Evolutionary conservation across 2,888 invertebrate species (phyloP).

Genomic region (Temnothorax ravouxi): DNA sequence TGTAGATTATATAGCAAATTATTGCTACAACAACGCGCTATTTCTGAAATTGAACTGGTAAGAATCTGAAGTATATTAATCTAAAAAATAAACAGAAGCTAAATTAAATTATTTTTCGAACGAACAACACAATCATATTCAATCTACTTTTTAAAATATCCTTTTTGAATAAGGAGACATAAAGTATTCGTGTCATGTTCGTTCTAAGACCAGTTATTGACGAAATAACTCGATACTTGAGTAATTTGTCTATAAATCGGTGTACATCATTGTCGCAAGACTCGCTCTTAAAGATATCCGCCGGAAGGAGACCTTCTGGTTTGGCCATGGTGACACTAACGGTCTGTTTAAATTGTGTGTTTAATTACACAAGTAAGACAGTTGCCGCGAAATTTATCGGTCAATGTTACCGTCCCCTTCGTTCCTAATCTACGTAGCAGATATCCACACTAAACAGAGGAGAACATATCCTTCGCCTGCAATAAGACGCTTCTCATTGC

Average conservation of each 20-base stretch:
- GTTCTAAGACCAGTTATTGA: not conserved
- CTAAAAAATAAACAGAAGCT: not conserved
- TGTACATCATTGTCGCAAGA: not conserved
- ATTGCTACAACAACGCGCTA: not conserved
- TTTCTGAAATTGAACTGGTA: not conserved
- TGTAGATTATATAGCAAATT: constrained; percentile 14
- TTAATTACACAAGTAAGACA: constrained; percentile 85
- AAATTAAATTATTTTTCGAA: not conserved
- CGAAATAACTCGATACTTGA: not conserved
- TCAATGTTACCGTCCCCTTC: constrained; percentile 83
- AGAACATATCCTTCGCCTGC: constrained; percentile 70
- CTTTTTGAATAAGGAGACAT: not conserved
- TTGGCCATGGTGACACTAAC: constrained; percentile 82
- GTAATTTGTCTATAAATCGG: not conserved
- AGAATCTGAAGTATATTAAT: not conserved
- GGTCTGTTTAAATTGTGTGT: constrained; percentile 85
- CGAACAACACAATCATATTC: not conserved
- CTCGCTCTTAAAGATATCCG: constrained; percentile 48
- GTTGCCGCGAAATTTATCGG: constrained; percentile 83
- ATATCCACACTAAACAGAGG: constrained; percentile 78
- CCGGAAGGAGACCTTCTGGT: constrained; percentile 73
- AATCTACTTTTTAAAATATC: not conserved
- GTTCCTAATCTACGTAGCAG: constrained; percentile 81
- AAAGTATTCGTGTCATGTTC: not conserved
- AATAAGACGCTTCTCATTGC: constrained; percentile 73